These are phyloP conservation scores for Diorhabda elongata DNA, from an alignment of 1,140 invertebrate species.

Conservation along the genomic window DNA sequence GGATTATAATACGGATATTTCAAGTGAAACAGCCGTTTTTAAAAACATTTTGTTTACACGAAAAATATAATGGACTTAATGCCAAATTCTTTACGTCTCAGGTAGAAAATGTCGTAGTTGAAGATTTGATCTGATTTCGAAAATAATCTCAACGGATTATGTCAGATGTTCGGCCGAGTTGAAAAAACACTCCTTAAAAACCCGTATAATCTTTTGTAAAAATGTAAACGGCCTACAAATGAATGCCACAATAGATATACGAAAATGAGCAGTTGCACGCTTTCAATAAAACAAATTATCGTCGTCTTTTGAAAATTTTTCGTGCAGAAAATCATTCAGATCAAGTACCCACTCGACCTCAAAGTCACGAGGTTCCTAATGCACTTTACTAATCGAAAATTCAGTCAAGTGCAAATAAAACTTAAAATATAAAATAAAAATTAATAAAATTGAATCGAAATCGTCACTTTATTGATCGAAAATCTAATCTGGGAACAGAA, in stretches of 20 bases:
- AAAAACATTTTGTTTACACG: too few species aligned
- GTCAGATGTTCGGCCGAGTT: constrained; percentile 6
- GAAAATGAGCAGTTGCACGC: constrained; percentile 3
- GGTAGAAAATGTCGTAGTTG: neutral
- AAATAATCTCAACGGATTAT: constrained; percentile 11
- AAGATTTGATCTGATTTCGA: constrained; percentile 11
- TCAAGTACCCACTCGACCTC: neutral
- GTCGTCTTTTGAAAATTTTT: neutral
- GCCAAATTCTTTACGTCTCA: neutral
- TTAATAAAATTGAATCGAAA: too few species aligned
- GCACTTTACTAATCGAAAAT: too few species aligned
- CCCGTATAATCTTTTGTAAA: constrained; percentile 14
- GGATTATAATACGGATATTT: too few species aligned
- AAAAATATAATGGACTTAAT: neutral
- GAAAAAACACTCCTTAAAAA: constrained; percentile 12
- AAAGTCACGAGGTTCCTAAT: neutral
- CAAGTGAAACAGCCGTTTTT: too few species aligned
- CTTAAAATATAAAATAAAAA: too few species aligned
- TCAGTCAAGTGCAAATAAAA: too few species aligned
- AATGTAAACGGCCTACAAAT: constrained; percentile 4
- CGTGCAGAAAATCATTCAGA: neutral
- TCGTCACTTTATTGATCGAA: too few species aligned
- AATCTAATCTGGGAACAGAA: too few species aligned
- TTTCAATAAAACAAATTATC: constrained; percentile 2
- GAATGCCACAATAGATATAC: constrained; percentile 12